A percentile compares a stretch with the other conserved stretches of the same genome.
Evolutionary conservation across 2,888 invertebrate genomes (phyloP).

Genomic region (Tromatobia lineatoria): DNA sequence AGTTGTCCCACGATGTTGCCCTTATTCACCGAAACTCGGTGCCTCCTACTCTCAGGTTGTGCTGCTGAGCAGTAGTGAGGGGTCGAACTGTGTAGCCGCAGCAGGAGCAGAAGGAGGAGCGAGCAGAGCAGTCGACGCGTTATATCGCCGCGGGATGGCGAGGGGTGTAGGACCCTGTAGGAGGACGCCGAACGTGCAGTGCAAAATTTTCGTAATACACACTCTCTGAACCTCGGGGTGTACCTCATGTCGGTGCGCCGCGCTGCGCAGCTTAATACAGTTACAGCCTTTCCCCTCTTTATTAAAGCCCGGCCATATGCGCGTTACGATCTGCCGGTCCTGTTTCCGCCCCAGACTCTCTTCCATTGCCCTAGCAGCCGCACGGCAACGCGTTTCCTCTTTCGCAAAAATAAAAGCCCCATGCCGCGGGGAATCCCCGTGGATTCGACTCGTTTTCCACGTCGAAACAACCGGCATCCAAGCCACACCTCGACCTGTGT

Average conservation of each 20-base stretch:
- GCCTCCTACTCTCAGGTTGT: constrained; percentile 36
- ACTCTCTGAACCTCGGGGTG: constrained; percentile 35
- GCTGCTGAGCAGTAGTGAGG: constrained; percentile 57
- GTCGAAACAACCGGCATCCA: constrained; percentile 53
- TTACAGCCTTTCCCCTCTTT: constrained; percentile 69
- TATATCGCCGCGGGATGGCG: constrained; percentile 54
- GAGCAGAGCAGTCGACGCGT: constrained; percentile 41
- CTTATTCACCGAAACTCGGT: constrained; percentile 77
- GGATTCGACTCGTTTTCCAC: constrained; percentile 52
- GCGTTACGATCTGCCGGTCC: constrained; percentile 68
- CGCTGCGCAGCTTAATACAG: constrained; percentile 64
- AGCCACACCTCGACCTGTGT: constrained; percentile 39
- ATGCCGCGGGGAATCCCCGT: constrained; percentile 54
- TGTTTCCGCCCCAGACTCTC: constrained; percentile 28
- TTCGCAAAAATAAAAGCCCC: constrained; percentile 57
- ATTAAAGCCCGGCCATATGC: constrained; percentile 71
- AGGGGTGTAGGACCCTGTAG: constrained; percentile 38
- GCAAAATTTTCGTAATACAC: constrained; percentile 69
- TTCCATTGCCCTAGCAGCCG: constrained; percentile 27
- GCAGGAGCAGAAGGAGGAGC: constrained; percentile 27
- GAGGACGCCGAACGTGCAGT: constrained; percentile 64
- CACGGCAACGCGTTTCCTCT: constrained; percentile 20
- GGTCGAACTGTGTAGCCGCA: constrained; percentile 44
- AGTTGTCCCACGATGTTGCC: constrained; percentile 79
- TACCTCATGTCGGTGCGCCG: constrained; percentile 48